Percentiles rank a stretch among this genome's conserved stretches.
Evolutionary conservation across 2,888 invertebrate species (phyloP).

Genomic region (Latrodectus hesperus): DNA sequence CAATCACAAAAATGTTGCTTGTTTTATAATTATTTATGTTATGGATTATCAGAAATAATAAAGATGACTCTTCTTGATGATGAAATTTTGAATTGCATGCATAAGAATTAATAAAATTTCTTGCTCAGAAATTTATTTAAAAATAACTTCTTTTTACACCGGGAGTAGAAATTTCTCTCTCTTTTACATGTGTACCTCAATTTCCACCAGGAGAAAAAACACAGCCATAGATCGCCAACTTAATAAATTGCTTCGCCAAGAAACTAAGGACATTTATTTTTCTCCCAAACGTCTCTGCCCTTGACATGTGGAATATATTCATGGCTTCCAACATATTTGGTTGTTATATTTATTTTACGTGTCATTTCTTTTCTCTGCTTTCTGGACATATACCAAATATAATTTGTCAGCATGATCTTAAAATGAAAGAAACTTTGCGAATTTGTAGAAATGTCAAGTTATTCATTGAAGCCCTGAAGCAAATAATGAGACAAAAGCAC

Average conservation of each 20-base stretch:
- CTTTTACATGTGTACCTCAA: neutral
- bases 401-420: neutral
- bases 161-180: neutral
- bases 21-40: too few species aligned
- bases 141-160: neutral
- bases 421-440: neutral
- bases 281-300: neutral
- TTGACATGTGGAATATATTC: slow-evolving; percentile 5
- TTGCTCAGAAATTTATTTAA: too few species aligned
- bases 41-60: too few species aligned
- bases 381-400: neutral
- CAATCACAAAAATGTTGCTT: too few species aligned
- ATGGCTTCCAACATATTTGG: neutral
- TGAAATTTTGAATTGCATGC: too few species aligned
- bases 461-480: neutral
- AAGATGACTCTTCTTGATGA: too few species aligned
- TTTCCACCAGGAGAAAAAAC: neutral
- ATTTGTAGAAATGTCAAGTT: neutral
- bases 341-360: slow-evolving; percentile 2
- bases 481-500: too few species aligned
- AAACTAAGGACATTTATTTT: slow-evolving; percentile 5
- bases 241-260: neutral
- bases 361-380: slow-evolving; percentile 2
- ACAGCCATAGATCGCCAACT: neutral
- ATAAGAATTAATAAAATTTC: too few species aligned